phyloP scores from a whole-genome alignment of 1,140 invertebrate genomes.

The Muscidifurax raptorellus region DNA sequence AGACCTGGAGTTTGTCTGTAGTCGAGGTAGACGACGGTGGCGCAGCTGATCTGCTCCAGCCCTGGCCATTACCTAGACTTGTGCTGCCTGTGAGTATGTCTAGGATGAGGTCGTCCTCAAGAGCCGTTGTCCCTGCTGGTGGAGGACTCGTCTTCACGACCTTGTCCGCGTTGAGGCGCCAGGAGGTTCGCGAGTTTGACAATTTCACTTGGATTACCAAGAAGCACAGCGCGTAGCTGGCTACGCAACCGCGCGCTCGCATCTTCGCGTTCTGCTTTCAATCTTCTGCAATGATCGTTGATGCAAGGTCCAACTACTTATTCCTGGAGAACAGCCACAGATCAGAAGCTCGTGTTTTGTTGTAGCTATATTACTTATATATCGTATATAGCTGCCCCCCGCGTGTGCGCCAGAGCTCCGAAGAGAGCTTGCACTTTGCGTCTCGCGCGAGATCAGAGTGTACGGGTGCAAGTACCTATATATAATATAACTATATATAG shows the following conservation, averaged over 20 bases:
- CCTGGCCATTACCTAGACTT: conserved; percentile 64
- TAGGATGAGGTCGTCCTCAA: conserved; percentile 67
- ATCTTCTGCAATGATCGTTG: neutral
- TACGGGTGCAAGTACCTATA: neutral
- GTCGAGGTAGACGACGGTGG: conserved; percentile 60
- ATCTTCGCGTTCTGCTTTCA: conserved; percentile 51
- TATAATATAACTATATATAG: neutral
- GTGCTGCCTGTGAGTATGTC: conserved; percentile 67
- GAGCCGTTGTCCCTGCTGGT: conserved; percentile 56
- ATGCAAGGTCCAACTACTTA: neutral
- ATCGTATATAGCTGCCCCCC: neutral
- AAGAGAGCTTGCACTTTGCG: neutral
- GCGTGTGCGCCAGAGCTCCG: neutral
- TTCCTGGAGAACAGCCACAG: neutral
- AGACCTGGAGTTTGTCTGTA: conserved; percentile 66
- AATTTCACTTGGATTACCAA: conserved; percentile 69
- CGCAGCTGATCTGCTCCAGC: conserved; percentile 69
- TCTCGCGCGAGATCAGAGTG: neutral
- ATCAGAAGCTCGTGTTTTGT: neutral
- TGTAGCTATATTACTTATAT: neutral
- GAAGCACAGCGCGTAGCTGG: conserved; percentile 67
- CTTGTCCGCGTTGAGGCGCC: conserved; percentile 69
- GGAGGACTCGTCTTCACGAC: conserved; percentile 61
- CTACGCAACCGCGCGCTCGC: conserved; percentile 61
- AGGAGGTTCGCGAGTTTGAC: conserved; percentile 71